Base-by-base conservation (phyloP, 2,888 invertebrate genomes). In the Elaeidobius kamerunicus region DNA sequence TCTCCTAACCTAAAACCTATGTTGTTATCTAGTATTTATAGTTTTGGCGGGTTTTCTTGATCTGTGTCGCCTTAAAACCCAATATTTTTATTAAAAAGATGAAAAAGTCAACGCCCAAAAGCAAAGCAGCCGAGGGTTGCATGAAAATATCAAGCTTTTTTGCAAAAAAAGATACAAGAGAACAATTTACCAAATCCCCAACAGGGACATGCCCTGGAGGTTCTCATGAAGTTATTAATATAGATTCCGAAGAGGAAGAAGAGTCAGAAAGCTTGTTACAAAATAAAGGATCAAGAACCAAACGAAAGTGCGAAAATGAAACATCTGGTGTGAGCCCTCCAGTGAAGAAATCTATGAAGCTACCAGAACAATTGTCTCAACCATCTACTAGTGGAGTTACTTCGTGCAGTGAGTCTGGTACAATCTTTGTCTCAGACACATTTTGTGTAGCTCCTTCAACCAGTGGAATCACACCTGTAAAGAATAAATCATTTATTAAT, bases 101-200 rank as follows among this genome's bases (percentile, higher is more conserved):
- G 59, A 57, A 56, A 45, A 58, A 56, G 39, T 12, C 39, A 12
- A 15, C 52, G 6, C 30, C 17, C 9, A 59, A 55, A 42, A 35
- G 11, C 15, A 59, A 58, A 51, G 47, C 30, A 6, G 15, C 48
- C 7, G 51, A 48, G 35, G 61, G 60, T 15, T 59, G 58, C 48
- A 44, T 53, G 34, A 65, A 63, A 56, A 61, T 65, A 42, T 60
- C 62, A 11, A 58, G 48, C 44, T 64, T 63, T 53, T 64, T 65
- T 52, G 49, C 39, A 39, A 60, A 54, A 51, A 35, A 52, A 41
- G 44, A 39, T 7, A 35, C 2, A 9, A n/a, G 11, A 12, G 15
- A 32, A 35, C 28, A 42, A 42, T 5, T 20, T 14, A 15, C 19
- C 18, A 36, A 40, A 12, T 17, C 28, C 11, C 9, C 42, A 12